Evolutionary conservation across 2,888 invertebrate genomes (phyloP), one percentile per base, ranked within the genome.

Genomic region (Heliconius cydno): DNA sequence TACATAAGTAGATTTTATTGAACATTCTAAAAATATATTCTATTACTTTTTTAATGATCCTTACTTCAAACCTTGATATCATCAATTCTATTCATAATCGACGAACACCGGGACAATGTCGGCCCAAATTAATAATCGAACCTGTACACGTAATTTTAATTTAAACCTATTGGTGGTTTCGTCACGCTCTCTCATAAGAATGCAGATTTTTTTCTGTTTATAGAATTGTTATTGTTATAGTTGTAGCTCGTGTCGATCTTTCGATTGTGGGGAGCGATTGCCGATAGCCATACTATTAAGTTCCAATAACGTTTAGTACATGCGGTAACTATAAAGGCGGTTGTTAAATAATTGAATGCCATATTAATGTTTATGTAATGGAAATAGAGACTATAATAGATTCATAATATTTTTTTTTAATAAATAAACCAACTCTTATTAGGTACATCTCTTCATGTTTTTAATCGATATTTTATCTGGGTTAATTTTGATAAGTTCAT

Each of bases 101-200:
- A 52, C 77, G 30, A 80, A 83, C 84, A 75, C 77, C 85, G 80
- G 89, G 88, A 94, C 94, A 94, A 94, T 93, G 88, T 88, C 86
- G 82, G 84, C 87, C 87, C 89, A 93, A 94, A 94, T 94, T 94
- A 94, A 92, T 93, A 93, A 92, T 92, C 91, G 92, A 92, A 92
- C 91, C 87, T 90, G 89, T 91, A 90, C 89, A 88, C 88, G 89
- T 91, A 89, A 90, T 93, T 93, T 92, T 92, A 92, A 92, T 93
- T 93, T 92, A 22, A 84, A 86, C 87, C 87, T 83, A 87, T 88
- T 87, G 86, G 85, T 85, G 77, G 87, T 86, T 90, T 88, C 87
- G 92, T 90, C 88, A 89, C 90, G 91, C 87, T 90, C 86, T 88
- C 87, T 82, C 82, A 82, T 80, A 76, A 83, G 80, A 85, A 83